Base-by-base conservation (phyloP, 2,797 vertebrate species). In the Leucoraja ocellata region DNA sequence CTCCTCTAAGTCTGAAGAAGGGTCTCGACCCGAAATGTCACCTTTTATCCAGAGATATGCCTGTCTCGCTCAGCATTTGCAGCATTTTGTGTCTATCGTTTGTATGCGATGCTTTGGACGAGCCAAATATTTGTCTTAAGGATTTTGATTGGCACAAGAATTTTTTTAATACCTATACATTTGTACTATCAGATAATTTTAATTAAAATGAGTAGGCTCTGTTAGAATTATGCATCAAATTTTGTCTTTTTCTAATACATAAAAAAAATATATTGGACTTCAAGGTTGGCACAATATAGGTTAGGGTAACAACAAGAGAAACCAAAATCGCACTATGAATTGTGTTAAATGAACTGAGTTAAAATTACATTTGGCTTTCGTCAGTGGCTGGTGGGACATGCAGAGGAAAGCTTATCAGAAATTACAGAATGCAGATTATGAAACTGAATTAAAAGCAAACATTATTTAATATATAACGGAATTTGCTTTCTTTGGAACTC, bases 401-500 rank as follows among this genome's bases (percentile, higher is more conserved):
- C 13, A 46, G 36, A 73, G 16, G 21, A 46, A 73, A 46, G 5
- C 68, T 73, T 39, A 46, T 63, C 83, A 86, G 83, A 86, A 86
- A 28, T 86, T 73, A 73, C 84, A 65, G 61, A n/a, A 63, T 25
- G 63, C n/a, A 88, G 32, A 25, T 1, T 32, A 25, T 68, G 23
- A 32, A 39, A 58, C 0, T 68, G 86, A 90, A 32, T n/a, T 71
- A 6, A 23, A 91, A 46, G 68, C 61, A 25, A 68, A 39, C 32
- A 23, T 18, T 68, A 1, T 32, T 23, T 91, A 36, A 36, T 39
- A 68, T 46, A 4, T 25, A 65, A 90, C n/a, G 14, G 28, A n/a
- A 28, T 81, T 81, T 86, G 61, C 5, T 93, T 73, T 77, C 11
- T 18, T 77, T 93, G 93, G 93, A 93, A 80, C 28, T 86, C 81